Percentiles rank a stretch among this genome's conserved stretches.
phyloP scores from a whole-genome alignment of 2,888 invertebrate species.

The Nephrotoma appendiculata region DNA sequence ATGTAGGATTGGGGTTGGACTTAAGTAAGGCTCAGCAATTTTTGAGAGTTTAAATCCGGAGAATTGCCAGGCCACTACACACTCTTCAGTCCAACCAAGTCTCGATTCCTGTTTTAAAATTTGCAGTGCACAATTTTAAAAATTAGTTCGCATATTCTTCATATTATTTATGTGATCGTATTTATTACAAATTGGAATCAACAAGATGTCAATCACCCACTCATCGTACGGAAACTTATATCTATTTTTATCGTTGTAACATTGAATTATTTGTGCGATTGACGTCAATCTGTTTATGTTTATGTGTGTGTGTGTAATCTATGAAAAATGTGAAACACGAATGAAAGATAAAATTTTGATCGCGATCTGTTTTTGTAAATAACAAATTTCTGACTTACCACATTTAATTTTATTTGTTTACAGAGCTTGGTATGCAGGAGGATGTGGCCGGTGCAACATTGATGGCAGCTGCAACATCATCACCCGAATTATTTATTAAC shows the following conservation, averaged over 20 bases:
- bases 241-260: background rate
- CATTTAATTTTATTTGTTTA: background rate
- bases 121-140: no score
- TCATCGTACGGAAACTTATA: background rate
- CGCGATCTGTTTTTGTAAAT: background rate
- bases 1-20: no score
- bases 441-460: conserved; percentile 83
- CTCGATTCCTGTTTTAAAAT: no score
- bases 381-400: background rate
- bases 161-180: no score
- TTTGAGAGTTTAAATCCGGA: no score
- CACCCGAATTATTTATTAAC: conserved; percentile 76
- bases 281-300: background rate
- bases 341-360: background rate
- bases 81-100: no score
- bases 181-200: no score
- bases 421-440: conserved; percentile 47
- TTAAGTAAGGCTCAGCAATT: no score
- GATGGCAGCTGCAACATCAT: conserved; percentile 80
- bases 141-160: no score
- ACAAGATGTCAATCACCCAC: no score
- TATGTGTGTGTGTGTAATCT: background rate
- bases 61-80: no score
- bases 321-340: no score
- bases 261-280: background rate